These are phyloP conservation scores for Lithobates sylvaticus DNA, from an alignment of 2,797 vertebrate genomes.

Conservation along the genomic window DNA sequence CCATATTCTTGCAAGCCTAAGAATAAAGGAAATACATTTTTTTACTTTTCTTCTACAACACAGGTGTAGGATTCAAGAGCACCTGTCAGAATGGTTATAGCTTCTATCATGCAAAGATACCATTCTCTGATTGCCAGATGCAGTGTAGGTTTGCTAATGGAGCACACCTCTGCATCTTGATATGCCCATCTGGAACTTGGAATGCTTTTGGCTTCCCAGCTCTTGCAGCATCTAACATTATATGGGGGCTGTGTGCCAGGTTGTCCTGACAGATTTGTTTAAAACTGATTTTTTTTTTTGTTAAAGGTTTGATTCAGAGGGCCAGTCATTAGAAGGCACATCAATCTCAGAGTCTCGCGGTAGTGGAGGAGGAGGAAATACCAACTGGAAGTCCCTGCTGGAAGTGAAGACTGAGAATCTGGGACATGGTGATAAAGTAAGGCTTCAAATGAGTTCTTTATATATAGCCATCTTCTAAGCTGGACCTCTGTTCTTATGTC, in stretches of 20 bases:
- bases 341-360: constrained; percentile 89
- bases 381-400: constrained; percentile 91
- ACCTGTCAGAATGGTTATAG: background rate
- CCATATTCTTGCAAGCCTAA: too few relatives aligned
- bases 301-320: constrained; percentile 94
- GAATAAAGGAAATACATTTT: too few relatives aligned
- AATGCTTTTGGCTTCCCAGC: background rate
- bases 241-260: background rate
- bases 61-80: background rate
- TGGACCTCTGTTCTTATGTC: too few relatives aligned
- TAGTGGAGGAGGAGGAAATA: constrained; percentile 71
- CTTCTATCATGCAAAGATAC: background rate
- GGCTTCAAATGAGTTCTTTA: too few relatives aligned
- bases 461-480: too few relatives aligned
- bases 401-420: constrained; percentile 93
- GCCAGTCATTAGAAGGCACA: constrained; percentile 85
- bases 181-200: background rate
- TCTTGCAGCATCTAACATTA: too few relatives aligned
- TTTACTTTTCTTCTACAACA: too few relatives aligned
- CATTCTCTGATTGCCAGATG: too few relatives aligned
- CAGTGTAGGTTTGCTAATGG: background rate
- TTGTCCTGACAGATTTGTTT: background rate
- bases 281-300: background rate
- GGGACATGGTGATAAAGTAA: constrained; percentile 93
- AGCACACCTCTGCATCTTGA: background rate